A percentile compares a stretch with the other conserved stretches of the same genome.
phyloP scores from a whole-genome alignment of 2,113 vertebrate species.

The Neodontobutis hainanensis region DNA sequence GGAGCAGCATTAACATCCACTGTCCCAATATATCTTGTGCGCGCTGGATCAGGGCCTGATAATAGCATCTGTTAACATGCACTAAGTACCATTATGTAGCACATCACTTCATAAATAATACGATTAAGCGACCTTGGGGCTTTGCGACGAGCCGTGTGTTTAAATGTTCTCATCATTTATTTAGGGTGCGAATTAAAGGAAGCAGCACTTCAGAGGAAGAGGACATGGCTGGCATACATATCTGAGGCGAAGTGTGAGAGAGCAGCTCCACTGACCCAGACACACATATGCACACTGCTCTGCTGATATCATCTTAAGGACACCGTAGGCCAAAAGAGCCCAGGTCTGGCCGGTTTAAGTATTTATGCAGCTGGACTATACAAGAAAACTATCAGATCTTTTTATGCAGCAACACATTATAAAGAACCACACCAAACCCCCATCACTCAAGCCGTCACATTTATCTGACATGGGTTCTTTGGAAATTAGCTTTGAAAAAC shows the following conservation, averaged over 20 bases:
- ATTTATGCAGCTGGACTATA: constrained; percentile 58
- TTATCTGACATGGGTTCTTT: constrained; percentile 66
- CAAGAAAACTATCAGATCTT: constrained; percentile 55
- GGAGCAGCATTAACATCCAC: constrained; percentile 89
- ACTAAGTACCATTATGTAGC: constrained; percentile 99
- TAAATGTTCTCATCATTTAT: constrained; percentile 99
- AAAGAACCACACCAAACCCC: constrained; percentile 25
- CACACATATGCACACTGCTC: constrained; percentile 46
- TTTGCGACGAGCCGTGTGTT: constrained; percentile 93
- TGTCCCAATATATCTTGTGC: constrained; percentile 97
- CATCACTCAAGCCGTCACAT: constrained; percentile 43
- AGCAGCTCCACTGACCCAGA: constrained; percentile 30
- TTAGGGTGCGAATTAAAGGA: constrained; percentile 98
- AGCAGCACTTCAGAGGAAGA: constrained; percentile 85
- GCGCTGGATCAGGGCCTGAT: constrained; percentile 92
- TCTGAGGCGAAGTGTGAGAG: constrained; percentile 51
- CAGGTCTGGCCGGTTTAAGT: constrained; percentile 58
- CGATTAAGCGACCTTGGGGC: constrained; percentile 97
- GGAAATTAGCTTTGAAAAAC: constrained; percentile 65
- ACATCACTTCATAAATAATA: constrained; percentile 99
- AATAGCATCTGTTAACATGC: constrained; percentile 99
- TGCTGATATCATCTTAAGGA: constrained; percentile 67
- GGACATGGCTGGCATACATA: constrained; percentile 90
- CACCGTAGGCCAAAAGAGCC: constrained; percentile 57
- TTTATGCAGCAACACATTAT: constrained; percentile 44